phyloP scores from a whole-genome alignment of 2,797 vertebrate species.

The Psittacula derbiana region DNA sequence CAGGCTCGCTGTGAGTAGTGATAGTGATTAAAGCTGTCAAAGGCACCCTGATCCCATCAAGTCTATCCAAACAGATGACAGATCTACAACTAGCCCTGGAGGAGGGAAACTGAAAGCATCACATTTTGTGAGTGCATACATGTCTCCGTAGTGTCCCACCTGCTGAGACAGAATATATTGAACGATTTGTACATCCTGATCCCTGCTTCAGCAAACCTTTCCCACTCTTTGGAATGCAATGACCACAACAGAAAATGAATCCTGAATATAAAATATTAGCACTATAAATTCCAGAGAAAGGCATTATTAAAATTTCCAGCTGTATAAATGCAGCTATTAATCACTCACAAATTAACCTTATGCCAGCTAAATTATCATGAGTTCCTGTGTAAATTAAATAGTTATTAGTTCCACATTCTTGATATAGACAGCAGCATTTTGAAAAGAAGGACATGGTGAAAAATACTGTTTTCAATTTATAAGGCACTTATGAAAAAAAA shows the following conservation, averaged over 20 bases:
- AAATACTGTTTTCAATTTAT: conserved; percentile 61
- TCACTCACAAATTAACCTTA: conserved; percentile 74
- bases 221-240: background rate
- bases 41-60: background rate
- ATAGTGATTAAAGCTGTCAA: conserved; percentile 43
- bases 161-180: conserved; percentile 12
- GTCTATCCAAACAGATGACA: conserved; percentile 24
- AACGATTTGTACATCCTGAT: conserved; percentile 25
- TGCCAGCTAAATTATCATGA: conserved; percentile 68
- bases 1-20: conserved; percentile 26
- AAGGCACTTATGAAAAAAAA: background rate
- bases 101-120: conserved; percentile 17
- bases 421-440: background rate
- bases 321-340: conserved; percentile 70
- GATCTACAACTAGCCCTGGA: conserved; percentile 8
- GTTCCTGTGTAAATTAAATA: conserved; percentile 74
- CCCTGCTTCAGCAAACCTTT: background rate
- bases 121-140: background rate
- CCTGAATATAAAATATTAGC: conserved; percentile 1
- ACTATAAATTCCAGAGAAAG: conserved; percentile 50
- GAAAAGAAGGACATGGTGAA: background rate
- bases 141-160: conserved; percentile 24
- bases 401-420: conserved; percentile 72
- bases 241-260: conserved; percentile 19
- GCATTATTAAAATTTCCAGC: conserved; percentile 70